Base-by-base conservation (phyloP, 2,888 invertebrate genomes). In the Drosophila yooni region DNA sequence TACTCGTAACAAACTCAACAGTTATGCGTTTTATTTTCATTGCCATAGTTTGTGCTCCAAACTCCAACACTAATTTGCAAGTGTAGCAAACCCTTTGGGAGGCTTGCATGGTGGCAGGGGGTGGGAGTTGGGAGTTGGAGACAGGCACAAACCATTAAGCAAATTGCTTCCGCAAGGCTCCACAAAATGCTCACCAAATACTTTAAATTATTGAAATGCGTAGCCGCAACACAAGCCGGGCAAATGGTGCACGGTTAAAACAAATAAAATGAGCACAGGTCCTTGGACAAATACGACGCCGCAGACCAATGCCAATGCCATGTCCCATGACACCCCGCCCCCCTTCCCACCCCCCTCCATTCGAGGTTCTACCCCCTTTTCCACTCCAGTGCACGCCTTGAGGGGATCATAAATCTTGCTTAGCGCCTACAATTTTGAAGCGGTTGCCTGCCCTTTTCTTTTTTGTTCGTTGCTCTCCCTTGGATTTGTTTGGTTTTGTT, bases 141-240 rank as follows among this genome's bases (percentile, higher is more conserved):
- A 29, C 65, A 25, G 63, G 53, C 64, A 68, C 57, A 61, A 74
- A 46, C 89, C 87, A 87, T 87, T 87, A 89, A 76, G 77, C 77
- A 87, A 87, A 90, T 87, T 90, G 90, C 87, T 81, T 82, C 73
- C 36, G 50, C 70, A 79, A 71, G 66, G 65, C 54, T 50, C 65
- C 63, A 53, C 46, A 60, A 69, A 69, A 75, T 70, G 78, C 57
- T 74, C 70, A 7, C 71, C 25, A 77, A 81, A 83, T 79, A 85
- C 70, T 88, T 84, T 88, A 84, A 85, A 85, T 89, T 87, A 89
- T 89, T 85, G 84, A 85, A 85, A 87, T 84, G 80, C 77, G 57
- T 70, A 60, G 69, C 73, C 76, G 70, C 76, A 82, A 46, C 34
- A 38, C 27, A 27, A 27, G 48, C 74, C 63, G 56, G 56, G 62